Base-by-base conservation (phyloP, 2,113 vertebrate genomes). In the Gallinago undulata region DNA sequence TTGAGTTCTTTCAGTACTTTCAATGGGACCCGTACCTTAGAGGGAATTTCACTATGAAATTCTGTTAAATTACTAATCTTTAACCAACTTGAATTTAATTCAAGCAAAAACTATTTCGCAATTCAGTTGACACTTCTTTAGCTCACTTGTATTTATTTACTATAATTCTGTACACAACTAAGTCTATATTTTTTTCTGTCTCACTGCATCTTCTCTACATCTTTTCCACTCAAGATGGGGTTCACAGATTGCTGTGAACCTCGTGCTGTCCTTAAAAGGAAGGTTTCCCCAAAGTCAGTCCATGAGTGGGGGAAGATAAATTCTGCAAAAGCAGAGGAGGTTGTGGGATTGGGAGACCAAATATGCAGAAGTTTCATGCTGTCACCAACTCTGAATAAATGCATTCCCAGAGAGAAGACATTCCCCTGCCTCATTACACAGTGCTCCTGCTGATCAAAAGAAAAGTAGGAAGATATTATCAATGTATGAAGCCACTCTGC, bases 341-440 rank as follows among this genome's bases (percentile, higher is more conserved):
- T 56, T 72, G 48, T 70, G 28, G 43, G 75, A 64, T 24, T 4
- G 1, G 35, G 37, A 90, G 33, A 62, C 67, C 81, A 80, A 93
- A 83, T 53, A 91, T 72, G 27, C 13, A 60, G 73, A 82, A 43
- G 19, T 84, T 92, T 95, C 76, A 22, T 67, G 53, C 83, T 90
- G 80, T 86, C 94, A 91, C 86, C 69, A 95, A 23, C 89, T 92
- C 93, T 45, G 87, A 91, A 94, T 95, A 95, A 89, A 51, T 35
- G 19, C 47, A 35, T 92, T 90, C 76, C 74, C 90, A 90, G 95
- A 90, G 30, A 91, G 91, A 70, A 83, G 84, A 73, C 60, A 57
- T 78, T 94, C 91, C 33, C 45, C 68, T 88, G 51, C 43, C 57
- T 84, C 77, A 89, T 87, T 92, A 91, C 73, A 47, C 22, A 35